These are phyloP conservation scores for Euglossa dilemma DNA, from an alignment of 1,140 invertebrate species.

Conservation along the genomic window DNA sequence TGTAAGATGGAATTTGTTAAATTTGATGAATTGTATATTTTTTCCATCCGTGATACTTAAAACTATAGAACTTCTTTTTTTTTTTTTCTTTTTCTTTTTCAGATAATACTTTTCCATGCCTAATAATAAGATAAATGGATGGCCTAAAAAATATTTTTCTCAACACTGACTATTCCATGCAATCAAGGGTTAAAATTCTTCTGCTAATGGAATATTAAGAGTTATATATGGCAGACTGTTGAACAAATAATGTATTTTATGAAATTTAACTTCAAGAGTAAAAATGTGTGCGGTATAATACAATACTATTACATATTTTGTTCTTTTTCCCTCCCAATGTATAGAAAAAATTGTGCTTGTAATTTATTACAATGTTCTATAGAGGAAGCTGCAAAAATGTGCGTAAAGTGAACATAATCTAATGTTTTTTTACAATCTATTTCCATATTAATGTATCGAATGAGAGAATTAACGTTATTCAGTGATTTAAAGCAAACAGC, in stretches of 20 bases:
- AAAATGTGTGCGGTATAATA: constrained; percentile 73
- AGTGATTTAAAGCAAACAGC: constrained; percentile 77
- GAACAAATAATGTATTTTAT: constrained; percentile 57
- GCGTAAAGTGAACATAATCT: constrained; percentile 73
- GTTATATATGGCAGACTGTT: constrained; percentile 62
- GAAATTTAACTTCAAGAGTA: constrained; percentile 70
- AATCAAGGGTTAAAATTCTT: constrained; percentile 70
- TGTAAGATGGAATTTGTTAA: constrained; percentile 8
- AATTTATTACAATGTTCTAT: constrained; percentile 71
- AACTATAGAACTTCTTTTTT: constrained; percentile 12
- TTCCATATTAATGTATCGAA: constrained; percentile 60
- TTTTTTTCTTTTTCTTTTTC: too few species aligned
- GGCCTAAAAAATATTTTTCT: constrained; percentile 26
- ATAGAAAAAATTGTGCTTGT: constrained; percentile 75
- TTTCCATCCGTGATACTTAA: constrained; percentile 26
- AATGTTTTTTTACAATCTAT: constrained; percentile 74
- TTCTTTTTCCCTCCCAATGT: constrained; percentile 60
- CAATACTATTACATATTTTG: constrained; percentile 67
- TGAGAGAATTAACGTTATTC: constrained; percentile 60
- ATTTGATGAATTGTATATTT: constrained; percentile 29
- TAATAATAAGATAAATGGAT: constrained; percentile 36
- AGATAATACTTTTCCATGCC: constrained; percentile 28
- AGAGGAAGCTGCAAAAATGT: constrained; percentile 77
- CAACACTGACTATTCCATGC: constrained; percentile 47
- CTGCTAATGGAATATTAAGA: constrained; percentile 59